phyloP scores from a whole-genome alignment of 1,140 invertebrate species.

The Cydia amplana region DNA sequence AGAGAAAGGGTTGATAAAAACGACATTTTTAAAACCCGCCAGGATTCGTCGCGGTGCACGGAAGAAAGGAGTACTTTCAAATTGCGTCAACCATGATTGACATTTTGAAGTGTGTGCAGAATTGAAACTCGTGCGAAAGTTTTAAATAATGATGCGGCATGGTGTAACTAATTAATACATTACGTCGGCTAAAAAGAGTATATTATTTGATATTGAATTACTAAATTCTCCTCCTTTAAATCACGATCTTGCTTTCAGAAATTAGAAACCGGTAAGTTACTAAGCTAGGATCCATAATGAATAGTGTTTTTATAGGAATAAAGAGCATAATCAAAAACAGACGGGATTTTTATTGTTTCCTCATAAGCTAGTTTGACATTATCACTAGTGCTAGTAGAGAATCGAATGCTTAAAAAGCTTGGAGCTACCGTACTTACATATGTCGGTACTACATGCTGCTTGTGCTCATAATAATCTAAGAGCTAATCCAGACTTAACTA shows the following conservation, averaged over 20 bases:
- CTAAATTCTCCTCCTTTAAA: not conserved
- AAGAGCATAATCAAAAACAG: too few species aligned
- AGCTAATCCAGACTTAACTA: constrained; percentile 9
- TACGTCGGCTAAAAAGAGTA: not conserved
- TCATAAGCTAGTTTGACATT: too few species aligned
- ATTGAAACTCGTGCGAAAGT: constrained; percentile 69
- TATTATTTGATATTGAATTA: not conserved
- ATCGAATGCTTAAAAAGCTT: not conserved
- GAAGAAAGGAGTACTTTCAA: constrained; percentile 46
- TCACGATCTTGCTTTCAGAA: too few species aligned
- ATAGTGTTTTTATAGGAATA: too few species aligned
- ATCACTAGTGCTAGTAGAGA: not conserved
- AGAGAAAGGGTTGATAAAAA: constrained; percentile 69
- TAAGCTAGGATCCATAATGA: too few species aligned
- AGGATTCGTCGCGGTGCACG: constrained; percentile 66
- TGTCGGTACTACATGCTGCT: not conserved
- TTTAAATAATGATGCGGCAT: constrained; percentile 52
- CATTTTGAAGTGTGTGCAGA: constrained; percentile 65
- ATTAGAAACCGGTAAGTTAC: not conserved
- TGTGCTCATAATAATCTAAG: not conserved
- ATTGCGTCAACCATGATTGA: constrained; percentile 71
- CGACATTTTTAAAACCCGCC: constrained; percentile 67
- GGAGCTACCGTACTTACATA: not conserved
- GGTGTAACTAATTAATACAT: constrained; percentile 46
- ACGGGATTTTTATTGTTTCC: too few species aligned